phyloP scores from a whole-genome alignment of 2,797 vertebrate species.

The Pangasius krempfi region DNA sequence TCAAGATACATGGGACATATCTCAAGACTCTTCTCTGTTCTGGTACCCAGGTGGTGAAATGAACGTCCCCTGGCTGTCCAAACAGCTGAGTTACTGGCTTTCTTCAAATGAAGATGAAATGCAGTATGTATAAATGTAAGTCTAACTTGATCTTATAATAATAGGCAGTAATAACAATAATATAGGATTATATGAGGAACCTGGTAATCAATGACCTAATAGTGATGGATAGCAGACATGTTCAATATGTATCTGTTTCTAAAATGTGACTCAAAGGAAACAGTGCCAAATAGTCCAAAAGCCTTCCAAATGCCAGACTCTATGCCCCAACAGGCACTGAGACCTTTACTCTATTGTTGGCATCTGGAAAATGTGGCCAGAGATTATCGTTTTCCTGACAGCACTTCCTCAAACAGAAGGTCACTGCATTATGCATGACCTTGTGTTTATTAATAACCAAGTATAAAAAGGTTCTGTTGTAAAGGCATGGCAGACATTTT shows the following conservation, averaged over 20 bases:
- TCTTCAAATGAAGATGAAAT: neutral
- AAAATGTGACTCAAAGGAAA: neutral
- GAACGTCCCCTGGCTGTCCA: neutral
- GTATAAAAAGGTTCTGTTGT: neutral
- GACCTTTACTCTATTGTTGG: slow-evolving; percentile 46
- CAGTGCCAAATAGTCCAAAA: neutral
- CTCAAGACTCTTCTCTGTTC: neutral
- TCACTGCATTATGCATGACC: slow-evolving; percentile 38
- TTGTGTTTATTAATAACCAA: slow-evolving; percentile 7
- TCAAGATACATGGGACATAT: neutral
- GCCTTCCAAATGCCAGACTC: slow-evolving; percentile 41
- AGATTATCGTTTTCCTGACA: slow-evolving; percentile 35
- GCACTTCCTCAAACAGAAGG: slow-evolving; percentile 23
- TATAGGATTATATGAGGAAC: neutral
- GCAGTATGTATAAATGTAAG: neutral
- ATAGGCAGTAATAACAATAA: neutral
- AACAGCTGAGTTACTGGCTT: neutral
- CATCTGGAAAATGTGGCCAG: slow-evolving; percentile 25
- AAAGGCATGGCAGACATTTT: neutral
- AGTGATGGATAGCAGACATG: neutral
- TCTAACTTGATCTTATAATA: neutral
- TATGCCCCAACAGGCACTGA: slow-evolving; percentile 21
- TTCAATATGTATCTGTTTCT: slow-evolving; percentile 1
- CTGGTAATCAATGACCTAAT: neutral
- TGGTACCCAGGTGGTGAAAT: neutral